Percentiles rank a stretch among this genome's conserved stretches.
These are phyloP conservation scores for Automeris io DNA, from an alignment of 2,888 invertebrate genomes.

Conservation along the genomic window DNA sequence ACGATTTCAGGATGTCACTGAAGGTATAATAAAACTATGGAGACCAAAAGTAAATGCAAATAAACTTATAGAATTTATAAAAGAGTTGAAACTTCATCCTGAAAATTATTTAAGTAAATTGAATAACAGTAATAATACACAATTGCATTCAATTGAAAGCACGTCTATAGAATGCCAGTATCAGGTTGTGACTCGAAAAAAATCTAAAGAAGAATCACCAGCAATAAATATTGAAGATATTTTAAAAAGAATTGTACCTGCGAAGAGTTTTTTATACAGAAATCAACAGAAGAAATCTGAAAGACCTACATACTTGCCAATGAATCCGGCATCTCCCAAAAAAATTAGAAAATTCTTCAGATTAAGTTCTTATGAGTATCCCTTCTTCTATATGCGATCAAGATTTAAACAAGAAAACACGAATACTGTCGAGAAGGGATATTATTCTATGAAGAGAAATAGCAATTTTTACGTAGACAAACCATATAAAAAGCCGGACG, in stretches of 20 bases:
- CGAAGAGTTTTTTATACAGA: slow-evolving; percentile 67
- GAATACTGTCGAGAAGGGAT: slow-evolving; percentile 53
- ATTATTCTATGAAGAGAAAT: slow-evolving; percentile 58
- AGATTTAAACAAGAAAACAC: slow-evolving; percentile 45
- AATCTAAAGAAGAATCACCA: slow-evolving; percentile 23
- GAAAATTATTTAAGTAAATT: slow-evolving; percentile 37
- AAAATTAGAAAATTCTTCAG: slow-evolving; percentile 48
- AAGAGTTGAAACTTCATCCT: slow-evolving; percentile 47
- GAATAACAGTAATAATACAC: slow-evolving; percentile 8
- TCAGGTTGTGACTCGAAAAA: slow-evolving; percentile 46
- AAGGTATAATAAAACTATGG: slow-evolving; percentile 61
- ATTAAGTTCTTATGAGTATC: slow-evolving; percentile 63
- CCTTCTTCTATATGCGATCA: slow-evolving; percentile 49
- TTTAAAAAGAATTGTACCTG: slow-evolving; percentile 53
- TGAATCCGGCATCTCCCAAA: slow-evolving; percentile 48
- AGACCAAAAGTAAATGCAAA: slow-evolving; percentile 51
- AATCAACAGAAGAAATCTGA: slow-evolving; percentile 40
- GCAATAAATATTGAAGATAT: slow-evolving; percentile 53
- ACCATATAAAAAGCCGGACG: slow-evolving; percentile 39
- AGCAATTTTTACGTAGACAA: slow-evolving; percentile 43
- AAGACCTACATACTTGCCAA: slow-evolving; percentile 60
- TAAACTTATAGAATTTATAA: slow-evolving; percentile 48
- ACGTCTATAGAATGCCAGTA: slow-evolving; percentile 45
- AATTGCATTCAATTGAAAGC: slow-evolving; percentile 7
- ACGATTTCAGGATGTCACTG: slow-evolving; percentile 51